Base-by-base conservation (phyloP, 2,797 vertebrate genomes). In the Ctenopoma multispine region DNA sequence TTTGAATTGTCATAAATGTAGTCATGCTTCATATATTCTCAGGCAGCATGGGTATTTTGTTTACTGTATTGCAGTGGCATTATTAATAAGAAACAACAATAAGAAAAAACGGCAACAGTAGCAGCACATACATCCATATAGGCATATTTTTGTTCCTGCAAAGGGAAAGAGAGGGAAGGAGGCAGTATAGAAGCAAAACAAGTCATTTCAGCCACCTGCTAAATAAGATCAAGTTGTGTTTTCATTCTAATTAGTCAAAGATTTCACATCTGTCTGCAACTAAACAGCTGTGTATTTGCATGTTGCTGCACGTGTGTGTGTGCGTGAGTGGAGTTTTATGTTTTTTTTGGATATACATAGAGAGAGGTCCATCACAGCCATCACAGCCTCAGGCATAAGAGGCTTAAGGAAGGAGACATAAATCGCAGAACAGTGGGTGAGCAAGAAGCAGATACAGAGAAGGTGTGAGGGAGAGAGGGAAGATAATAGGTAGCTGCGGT, bases 401-500 rank as follows among this genome's bases (percentile, higher is more conserved):
- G 82, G 87, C 78, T 83, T 89, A 84, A 84, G 65, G 50, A 80
- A 82, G 79, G 49, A 69, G 71, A 78, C 71, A 58, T 72, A 78
- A 87, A 88, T 89, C 51, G 54, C 70, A 73, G 67, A 82, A 81
- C 68, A 69, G 77, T 58, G 49, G 72, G 76, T 57, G 78, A 85
- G 70, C 24, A 58, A 64, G 71, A 77, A 65, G 81, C 61, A 69
- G 75, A 83, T 85, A 79, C 36, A 73, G 77, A 71, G 82, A 75
- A 84, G 86, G 84, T 81, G 77, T 79, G 67, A 29, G 5, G 59
- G 56, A 72, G 66, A 71, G 65, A 21, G 67, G 67, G 69, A 18
- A 76, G 80, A 86, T 85, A 91, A 87, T 86, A 72, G 83, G 82
- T 69, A 72, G 88, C 80, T 69, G 78, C 80, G 85, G 70, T 81